Evolutionary conservation across 37 sponge, comb jelly and placozoan genomes (phyloP), one percentile per base, ranked within the genome.

Genomic region (Diacarnus erythraeanus): DNA sequence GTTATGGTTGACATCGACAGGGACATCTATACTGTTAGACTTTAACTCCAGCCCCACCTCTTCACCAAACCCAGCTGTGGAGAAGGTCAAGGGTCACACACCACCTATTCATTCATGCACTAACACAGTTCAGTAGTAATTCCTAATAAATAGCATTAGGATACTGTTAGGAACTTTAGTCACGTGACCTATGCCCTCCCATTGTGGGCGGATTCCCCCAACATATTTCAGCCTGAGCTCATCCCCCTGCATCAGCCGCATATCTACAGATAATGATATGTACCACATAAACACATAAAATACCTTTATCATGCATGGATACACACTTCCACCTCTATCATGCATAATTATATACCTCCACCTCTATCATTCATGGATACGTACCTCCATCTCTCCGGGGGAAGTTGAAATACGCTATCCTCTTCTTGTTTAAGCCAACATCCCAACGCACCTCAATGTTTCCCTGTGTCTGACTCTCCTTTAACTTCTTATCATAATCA

Each of bases 191-290:
- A 93, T 84, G 27, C 90, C 94, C n/a, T 89, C 81, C 98, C 98
- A 97, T n/a, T 70, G 77, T 31, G 69, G 64, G 38, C 80, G 69
- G 42, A 64, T 51, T 17, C 69, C 71, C 0, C 90, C 94, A 0
- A 67, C 66, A 21, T 83, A 89, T n/a, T 88, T 65, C 69, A 98
- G 90, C 57, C 84, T 77, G 44, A 98, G 81, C 75, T 98, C 98
- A 77, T 98, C 98, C 37, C 98, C 98, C 30, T 84, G 91, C 98
- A 98, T 98, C 57, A 98, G 87, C 18, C 94, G 76, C 94, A 98
- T 98, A 47, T 96, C 97, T 85, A 57, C 0, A 67, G 1, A 44
- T 40, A 29, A 25, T 31, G n/a, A 57, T 3, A 56, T 22, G 6
- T 37, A 4, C 25, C 25, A 47, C 23, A 47, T n/a, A 77, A 6